Evolutionary conservation across 1,140 invertebrate genomes (phyloP).

Genomic region (Neodiprion lecontei): DNA sequence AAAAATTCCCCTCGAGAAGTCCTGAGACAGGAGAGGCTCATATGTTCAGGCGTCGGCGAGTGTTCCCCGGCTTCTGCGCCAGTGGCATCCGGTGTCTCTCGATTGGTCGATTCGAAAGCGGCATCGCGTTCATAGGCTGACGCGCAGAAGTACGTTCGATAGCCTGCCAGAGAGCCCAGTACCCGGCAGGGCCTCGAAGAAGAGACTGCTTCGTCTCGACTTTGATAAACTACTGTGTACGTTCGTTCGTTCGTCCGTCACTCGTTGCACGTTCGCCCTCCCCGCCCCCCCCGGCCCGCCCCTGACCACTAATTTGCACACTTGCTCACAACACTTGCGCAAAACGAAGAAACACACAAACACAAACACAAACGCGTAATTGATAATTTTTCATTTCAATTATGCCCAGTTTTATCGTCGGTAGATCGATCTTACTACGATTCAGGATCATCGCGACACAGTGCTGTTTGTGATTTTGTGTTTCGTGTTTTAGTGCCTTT

Average conservation of each 20-base stretch:
- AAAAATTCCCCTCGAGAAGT: no score
- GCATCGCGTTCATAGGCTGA: slow-evolving; percentile 44
- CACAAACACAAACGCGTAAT: slow-evolving; percentile 16
- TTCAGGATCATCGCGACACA: neutral
- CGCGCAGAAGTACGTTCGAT: slow-evolving; percentile 56
- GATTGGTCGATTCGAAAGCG: slow-evolving; percentile 45
- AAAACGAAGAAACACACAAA: neutral
- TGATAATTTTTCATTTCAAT: slow-evolving; percentile 14
- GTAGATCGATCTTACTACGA: neutral
- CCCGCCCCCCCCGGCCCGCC: neutral
- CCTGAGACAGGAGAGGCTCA: no score
- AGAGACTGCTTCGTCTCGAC: neutral
- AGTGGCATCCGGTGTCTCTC: slow-evolving; percentile 24
- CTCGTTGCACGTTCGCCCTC: neutral
- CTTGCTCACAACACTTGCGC: neutral
- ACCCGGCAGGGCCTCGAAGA: slow-evolving; percentile 54
- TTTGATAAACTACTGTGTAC: neutral
- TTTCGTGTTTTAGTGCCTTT: slow-evolving; percentile 15
- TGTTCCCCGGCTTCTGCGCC: slow-evolving; percentile 26
- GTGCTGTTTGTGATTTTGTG: slow-evolving; percentile 10
- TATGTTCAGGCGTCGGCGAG: neutral
- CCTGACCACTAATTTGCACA: neutral
- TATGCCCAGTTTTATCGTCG: neutral
- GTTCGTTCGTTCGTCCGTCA: neutral
- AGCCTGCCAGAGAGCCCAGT: slow-evolving; percentile 53